Evolutionary conservation across 2,888 invertebrate genomes (phyloP).

Genomic region (Parnassius glacialis): DNA sequence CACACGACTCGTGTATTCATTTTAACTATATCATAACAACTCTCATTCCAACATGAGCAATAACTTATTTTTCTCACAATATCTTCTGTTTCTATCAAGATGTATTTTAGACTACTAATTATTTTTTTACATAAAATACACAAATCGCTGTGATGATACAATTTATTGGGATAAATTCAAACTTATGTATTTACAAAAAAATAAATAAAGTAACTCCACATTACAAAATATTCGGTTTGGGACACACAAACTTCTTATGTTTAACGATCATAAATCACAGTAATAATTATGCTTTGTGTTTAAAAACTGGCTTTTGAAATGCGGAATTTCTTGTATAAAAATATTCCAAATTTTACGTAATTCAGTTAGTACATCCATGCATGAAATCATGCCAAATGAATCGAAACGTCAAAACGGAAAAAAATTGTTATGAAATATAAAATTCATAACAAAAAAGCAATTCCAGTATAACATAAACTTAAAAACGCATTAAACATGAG

Average conservation of each 20-base stretch:
- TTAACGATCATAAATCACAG: not conserved
- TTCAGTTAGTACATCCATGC: conserved; percentile 41
- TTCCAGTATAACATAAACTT: no score
- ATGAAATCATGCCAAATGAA: conserved; percentile 32
- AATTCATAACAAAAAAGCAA: not conserved
- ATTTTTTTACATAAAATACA: conserved; percentile 1
- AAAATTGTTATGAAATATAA: not conserved
- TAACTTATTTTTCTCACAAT: not conserved
- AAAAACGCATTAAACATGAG: no score
- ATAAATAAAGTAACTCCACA: not conserved
- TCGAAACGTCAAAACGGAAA: not conserved
- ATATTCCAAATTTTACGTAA: not conserved
- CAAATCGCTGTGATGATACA: not conserved
- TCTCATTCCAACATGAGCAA: no score
- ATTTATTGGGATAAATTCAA: conserved; percentile 2
- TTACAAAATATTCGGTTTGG: not conserved
- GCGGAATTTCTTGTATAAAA: conserved; percentile 12
- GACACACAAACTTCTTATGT: not conserved
- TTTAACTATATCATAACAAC: not conserved
- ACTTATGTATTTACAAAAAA: conserved; percentile 12
- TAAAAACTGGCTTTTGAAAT: conserved; percentile 1
- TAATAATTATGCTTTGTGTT: not conserved
- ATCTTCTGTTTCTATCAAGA: not conserved
- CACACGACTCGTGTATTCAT: conserved; percentile 1
- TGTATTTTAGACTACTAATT: not conserved